A percentile compares a stretch with the other conserved stretches of the same genome.
These are phyloP conservation scores for Ariopsis seemanni DNA, from an alignment of 2,113 vertebrate species.

Conservation along the genomic window DNA sequence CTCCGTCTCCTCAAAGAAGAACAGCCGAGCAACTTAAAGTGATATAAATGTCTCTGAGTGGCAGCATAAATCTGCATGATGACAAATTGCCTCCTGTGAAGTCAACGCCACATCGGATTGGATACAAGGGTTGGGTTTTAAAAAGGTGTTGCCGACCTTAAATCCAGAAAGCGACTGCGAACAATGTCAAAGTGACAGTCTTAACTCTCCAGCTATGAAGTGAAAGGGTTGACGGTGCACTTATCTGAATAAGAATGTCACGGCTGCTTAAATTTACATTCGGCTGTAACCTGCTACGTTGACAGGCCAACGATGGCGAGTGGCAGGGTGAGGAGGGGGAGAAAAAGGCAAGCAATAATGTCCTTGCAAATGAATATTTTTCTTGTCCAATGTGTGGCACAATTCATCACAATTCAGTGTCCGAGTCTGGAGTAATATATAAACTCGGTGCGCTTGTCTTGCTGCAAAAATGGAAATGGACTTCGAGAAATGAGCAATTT, in stretches of 20 bases:
- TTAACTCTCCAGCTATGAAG: conserved; percentile 58
- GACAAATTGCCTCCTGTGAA: conserved; percentile 77
- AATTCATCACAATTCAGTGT: conserved; percentile 73
- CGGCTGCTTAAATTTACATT: conserved; percentile 69
- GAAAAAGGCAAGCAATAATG: conserved; percentile 61
- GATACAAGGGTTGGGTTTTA: conserved; percentile 70
- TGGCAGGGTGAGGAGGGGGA: background rate
- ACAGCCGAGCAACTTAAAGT: conserved; percentile 71
- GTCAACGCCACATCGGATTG: conserved; percentile 64
- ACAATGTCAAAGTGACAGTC: conserved; percentile 69
- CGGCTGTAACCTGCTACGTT: conserved; percentile 46
- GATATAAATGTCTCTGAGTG: conserved; percentile 76
- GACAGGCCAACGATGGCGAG: conserved; percentile 50
- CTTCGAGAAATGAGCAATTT: conserved; percentile 80
- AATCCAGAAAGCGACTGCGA: conserved; percentile 44
- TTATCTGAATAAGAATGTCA: conserved; percentile 71
- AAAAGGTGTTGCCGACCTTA: conserved; percentile 54
- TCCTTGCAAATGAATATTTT: conserved; percentile 65
- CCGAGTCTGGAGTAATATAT: conserved; percentile 66
- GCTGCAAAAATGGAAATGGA: conserved; percentile 74
- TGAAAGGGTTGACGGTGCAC: conserved; percentile 47
- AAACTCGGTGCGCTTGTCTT: conserved; percentile 64
- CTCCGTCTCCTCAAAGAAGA: conserved; percentile 56
- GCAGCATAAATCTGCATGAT: conserved; percentile 73
- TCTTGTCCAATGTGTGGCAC: conserved; percentile 57